Evolutionary conservation across 2,888 invertebrate species (phyloP).

Genomic region (Ichneumoninae sp.): DNA sequence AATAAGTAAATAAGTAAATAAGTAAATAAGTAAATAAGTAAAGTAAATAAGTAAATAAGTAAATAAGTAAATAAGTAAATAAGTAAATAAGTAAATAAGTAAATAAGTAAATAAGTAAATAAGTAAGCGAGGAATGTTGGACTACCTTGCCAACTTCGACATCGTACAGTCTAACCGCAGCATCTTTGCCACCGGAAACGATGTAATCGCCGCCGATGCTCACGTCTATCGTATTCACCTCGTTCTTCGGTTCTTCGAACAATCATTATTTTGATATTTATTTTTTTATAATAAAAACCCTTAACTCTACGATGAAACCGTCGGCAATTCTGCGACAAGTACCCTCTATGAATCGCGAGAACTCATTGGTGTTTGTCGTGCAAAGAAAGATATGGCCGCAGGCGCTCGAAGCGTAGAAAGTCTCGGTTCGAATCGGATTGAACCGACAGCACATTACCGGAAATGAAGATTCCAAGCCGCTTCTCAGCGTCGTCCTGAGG

Average conservation of each 20-base stretch:
- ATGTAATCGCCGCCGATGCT: conserved; percentile 74
- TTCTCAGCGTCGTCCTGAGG: conserved; percentile 72
- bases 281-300: not conserved
- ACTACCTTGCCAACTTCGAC: conserved; percentile 76
- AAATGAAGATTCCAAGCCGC: conserved; percentile 73
- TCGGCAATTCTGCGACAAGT: conserved; percentile 6
- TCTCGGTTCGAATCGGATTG: conserved; percentile 72
- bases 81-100: not conserved
- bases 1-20: not conserved
- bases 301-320: too few species aligned
- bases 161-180: conserved; percentile 81
- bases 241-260: conserved; percentile 79
- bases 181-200: conserved; percentile 82
- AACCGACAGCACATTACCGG: conserved; percentile 80
- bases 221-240: conserved; percentile 81
- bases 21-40: too few species aligned
- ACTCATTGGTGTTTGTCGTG: conserved; percentile 72
- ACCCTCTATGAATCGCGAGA: conserved; percentile 76
- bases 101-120: too few species aligned
- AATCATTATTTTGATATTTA: conserved; percentile 14
- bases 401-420: conserved; percentile 79
- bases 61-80: conserved; percentile 22
- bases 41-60: too few species aligned
- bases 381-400: conserved; percentile 80
- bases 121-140: too few species aligned